A percentile compares a stretch with the other conserved stretches of the same genome.
These are phyloP conservation scores for Anguilla pacifica DNA, from an alignment of 2,797 vertebrate genomes.

Conservation along the genomic window DNA sequence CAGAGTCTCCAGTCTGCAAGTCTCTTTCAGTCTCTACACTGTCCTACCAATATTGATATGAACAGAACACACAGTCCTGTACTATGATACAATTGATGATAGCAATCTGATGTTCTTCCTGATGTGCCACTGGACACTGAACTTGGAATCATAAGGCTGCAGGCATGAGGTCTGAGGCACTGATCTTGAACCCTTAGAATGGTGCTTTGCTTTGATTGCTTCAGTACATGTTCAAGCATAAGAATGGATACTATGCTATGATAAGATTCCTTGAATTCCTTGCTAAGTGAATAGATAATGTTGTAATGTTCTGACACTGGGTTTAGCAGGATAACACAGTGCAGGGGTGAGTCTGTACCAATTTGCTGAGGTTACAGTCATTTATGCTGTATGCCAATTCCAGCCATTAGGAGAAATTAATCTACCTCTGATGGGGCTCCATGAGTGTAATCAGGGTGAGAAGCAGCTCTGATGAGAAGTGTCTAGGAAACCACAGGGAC, in stretches of 20 bases:
- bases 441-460: background rate
- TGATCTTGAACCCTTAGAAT: background rate
- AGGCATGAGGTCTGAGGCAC: background rate
- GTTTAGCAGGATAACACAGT: background rate
- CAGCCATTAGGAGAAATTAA: background rate
- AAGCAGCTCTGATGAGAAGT: background rate
- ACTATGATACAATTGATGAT: background rate
- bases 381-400: background rate
- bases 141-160: background rate
- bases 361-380: background rate
- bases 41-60: background rate
- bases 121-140: background rate
- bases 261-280: background rate
- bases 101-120: background rate
- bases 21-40: background rate
- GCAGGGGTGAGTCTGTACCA: background rate
- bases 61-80: background rate
- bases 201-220: background rate
- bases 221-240: background rate
- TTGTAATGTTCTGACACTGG: background rate
- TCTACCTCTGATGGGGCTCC: background rate
- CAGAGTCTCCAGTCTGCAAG: background rate
- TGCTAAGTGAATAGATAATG: background rate
- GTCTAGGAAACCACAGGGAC: background rate
- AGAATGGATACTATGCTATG: background rate